These are phyloP conservation scores for Acrocephalus arundinaceus DNA, from an alignment of 2,113 vertebrate species.

Conservation along the genomic window DNA sequence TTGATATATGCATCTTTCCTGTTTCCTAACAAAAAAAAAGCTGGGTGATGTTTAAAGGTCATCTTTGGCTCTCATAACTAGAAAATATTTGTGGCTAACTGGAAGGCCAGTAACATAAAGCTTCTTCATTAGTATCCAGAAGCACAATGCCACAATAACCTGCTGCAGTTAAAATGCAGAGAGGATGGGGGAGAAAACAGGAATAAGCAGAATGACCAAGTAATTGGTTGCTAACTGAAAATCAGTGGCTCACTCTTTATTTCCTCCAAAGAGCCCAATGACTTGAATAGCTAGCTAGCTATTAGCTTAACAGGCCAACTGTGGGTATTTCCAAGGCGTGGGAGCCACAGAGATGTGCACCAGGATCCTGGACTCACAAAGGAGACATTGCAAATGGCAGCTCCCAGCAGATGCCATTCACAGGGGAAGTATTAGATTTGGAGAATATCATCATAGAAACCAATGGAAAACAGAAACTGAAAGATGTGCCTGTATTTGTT, in stretches of 20 bases:
- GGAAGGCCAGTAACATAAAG: neutral
- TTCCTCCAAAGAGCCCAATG: neutral
- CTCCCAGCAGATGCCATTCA: neutral
- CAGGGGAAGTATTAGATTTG: neutral
- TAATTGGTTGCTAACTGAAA: neutral
- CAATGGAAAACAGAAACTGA: neutral
- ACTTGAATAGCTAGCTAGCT: neutral
- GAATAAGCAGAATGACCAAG: neutral
- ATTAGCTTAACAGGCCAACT: neutral
- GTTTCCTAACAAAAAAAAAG: neutral
- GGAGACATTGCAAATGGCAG: neutral
- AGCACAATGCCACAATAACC: neutral
- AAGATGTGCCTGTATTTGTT: neutral
- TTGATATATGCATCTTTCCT: slow-evolving; percentile 8
- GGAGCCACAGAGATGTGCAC: neutral
- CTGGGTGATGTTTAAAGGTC: neutral
- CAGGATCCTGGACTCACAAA: neutral
- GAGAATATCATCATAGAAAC: neutral
- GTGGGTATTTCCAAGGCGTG: neutral
- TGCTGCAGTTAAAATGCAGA: neutral
- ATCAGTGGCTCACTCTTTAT: neutral
- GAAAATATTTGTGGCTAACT: neutral
- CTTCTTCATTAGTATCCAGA: neutral
- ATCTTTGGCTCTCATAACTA: neutral
- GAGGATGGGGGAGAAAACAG: neutral